Evolutionary conservation across 1,140 invertebrate species (phyloP).

Genomic region (Megathymus violae): DNA sequence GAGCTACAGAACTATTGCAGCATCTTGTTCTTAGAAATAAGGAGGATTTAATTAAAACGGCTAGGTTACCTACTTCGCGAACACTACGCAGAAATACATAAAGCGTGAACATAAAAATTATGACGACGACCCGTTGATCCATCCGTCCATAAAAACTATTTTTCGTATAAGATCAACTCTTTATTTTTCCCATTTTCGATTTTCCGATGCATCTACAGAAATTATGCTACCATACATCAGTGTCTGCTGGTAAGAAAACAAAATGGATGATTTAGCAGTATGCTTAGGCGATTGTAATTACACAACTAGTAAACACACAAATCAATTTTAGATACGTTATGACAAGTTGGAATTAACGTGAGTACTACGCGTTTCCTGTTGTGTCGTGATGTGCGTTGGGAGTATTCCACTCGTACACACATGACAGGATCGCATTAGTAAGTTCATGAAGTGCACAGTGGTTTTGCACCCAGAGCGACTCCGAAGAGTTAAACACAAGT

Average conservation of each 20-base stretch:
- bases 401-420: neutral
- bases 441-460: slow-evolving; percentile 35
- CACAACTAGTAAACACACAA: neutral
- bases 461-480: slow-evolving; percentile 50
- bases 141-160: neutral
- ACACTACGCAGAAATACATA: slow-evolving; percentile 1
- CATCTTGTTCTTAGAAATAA: neutral
- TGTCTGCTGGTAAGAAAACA: slow-evolving; percentile 42
- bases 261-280: slow-evolving; percentile 43
- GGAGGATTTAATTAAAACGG: neutral
- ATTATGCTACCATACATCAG: no score
- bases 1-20: no score
- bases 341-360: neutral
- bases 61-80: neutral
- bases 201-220: neutral
- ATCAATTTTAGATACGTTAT: slow-evolving; percentile 7
- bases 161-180: neutral
- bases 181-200: neutral
- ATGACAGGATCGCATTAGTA: slow-evolving; percentile 40
- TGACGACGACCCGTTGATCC: neutral
- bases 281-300: slow-evolving; percentile 35
- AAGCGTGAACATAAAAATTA: neutral
- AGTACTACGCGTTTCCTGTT: slow-evolving; percentile 20
- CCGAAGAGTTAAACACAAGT: slow-evolving; percentile 67
- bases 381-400: neutral